Conservation (phyloP, 2,113 vertebrate genomes). For the Nyctereutes procyonoides region DNA sequence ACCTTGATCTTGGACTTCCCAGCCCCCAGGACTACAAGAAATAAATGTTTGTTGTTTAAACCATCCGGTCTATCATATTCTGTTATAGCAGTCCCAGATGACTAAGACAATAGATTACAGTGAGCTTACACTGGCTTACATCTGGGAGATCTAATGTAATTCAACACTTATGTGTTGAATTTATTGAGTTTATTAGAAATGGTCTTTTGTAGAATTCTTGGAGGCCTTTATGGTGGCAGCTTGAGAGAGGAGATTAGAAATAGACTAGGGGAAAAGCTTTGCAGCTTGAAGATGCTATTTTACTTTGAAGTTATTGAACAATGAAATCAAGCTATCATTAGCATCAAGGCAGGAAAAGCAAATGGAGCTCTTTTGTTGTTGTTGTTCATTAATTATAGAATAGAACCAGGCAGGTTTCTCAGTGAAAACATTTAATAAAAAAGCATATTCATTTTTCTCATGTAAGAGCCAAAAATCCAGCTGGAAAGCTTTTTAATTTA, state of each 20-base stretch:
- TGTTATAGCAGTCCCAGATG: background rate
- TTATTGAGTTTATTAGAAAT: constrained; percentile 40
- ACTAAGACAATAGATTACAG: background rate
- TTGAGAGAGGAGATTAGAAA: constrained; percentile 5
- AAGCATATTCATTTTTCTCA: constrained; percentile 22
- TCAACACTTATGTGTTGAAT: background rate
- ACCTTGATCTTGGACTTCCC: background rate
- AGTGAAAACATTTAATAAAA: constrained; percentile 44
- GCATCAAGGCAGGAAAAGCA: constrained; percentile 36
- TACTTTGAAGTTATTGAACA: constrained; percentile 49
- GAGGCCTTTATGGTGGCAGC: background rate
- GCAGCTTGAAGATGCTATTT: background rate
- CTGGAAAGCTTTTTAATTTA: constrained; percentile 70
- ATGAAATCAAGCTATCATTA: constrained; percentile 40
- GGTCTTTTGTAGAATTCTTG: constrained; percentile 16
- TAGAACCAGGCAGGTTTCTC: constrained; percentile 4
- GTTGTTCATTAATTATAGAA: constrained; percentile 8
- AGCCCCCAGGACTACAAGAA: background rate
- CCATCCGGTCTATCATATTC: background rate
- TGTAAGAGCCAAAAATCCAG: constrained; percentile 46
- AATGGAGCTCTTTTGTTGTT: background rate
- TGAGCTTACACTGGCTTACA: background rate
- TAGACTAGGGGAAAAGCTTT: background rate
- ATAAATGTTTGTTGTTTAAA: background rate
- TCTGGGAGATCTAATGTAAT: background rate